These are phyloP conservation scores for Chaenogobius annularis DNA, from an alignment of 2,113 vertebrate genomes.

Conservation along the genomic window DNA sequence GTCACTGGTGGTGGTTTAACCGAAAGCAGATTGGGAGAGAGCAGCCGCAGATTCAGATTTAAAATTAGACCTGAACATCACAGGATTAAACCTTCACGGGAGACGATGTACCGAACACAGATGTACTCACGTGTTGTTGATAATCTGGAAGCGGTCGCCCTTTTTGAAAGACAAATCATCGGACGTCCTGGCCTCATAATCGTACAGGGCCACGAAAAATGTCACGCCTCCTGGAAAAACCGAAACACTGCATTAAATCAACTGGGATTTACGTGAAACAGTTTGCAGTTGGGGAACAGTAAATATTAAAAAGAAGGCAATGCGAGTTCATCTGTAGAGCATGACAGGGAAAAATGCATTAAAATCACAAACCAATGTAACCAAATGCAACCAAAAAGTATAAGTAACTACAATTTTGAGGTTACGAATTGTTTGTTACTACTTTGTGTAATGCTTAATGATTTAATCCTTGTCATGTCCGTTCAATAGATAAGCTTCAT, in stretches of 20 bases:
- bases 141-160: constrained; percentile 98
- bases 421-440: too few species aligned
- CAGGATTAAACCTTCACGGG: constrained; percentile 47
- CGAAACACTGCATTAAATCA: not conserved
- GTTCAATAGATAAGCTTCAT: too few species aligned
- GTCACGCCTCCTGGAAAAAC: constrained; percentile 87
- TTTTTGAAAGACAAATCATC: constrained; percentile 98
- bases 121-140: constrained; percentile 96
- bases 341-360: too few species aligned
- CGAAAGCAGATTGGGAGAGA: constrained; percentile 51
- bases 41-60: constrained; percentile 51
- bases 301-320: too few species aligned
- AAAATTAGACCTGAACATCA: constrained; percentile 56
- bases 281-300: too few species aligned
- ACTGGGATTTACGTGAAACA: too few species aligned
- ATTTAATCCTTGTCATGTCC: too few species aligned
- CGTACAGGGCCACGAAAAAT: constrained; percentile 97
- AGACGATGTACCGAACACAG: not conserved
- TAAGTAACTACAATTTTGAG: too few species aligned
- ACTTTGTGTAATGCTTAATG: too few species aligned
- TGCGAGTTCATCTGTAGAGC: too few species aligned
- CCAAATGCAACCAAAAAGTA: too few species aligned
- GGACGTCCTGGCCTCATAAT: constrained; percentile 97
- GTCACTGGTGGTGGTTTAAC: constrained; percentile 40
- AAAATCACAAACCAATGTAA: too few species aligned